Percentiles rank a stretch among this genome's conserved stretches.
Conservation (phyloP, 2,888 invertebrate species). For the Thalpophila matura region DNA sequence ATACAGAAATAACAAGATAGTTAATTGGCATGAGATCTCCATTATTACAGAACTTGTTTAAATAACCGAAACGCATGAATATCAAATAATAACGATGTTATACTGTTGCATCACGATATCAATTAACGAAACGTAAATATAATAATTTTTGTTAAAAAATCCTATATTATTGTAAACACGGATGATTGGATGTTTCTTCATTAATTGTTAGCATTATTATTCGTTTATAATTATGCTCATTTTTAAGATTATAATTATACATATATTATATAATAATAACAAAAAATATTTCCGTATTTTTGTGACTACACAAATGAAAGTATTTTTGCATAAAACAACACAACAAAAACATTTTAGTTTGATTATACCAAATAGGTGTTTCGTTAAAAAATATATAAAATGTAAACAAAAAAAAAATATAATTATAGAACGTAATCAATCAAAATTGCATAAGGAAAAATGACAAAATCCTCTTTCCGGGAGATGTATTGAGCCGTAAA, state of each 20-base stretch:
- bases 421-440: neutral
- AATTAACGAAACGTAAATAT: neutral
- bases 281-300: too few species aligned
- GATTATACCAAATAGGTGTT: too few species aligned
- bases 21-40: slow-evolving; percentile 40
- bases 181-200: neutral
- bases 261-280: too few species aligned
- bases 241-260: neutral
- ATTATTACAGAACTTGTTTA: slow-evolving; percentile 52
- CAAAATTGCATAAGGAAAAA: slow-evolving; percentile 15
- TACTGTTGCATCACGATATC: slow-evolving; percentile 38
- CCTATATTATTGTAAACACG: neutral
- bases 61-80: slow-evolving; percentile 50
- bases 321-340: too few species aligned
- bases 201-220: neutral
- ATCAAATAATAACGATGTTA: slow-evolving; percentile 24
- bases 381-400: too few species aligned
- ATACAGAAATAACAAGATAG: slow-evolving; percentile 38
- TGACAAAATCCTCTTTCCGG: slow-evolving; percentile 16
- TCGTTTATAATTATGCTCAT: neutral
- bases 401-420: neutral
- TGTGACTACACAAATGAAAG: too few species aligned
- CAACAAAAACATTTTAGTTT: too few species aligned
- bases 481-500: slow-evolving; percentile 54
- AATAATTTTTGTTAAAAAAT: neutral